These are phyloP conservation scores for Anoplopoma fimbria DNA, from an alignment of 2,113 vertebrate species.

Conservation along the genomic window DNA sequence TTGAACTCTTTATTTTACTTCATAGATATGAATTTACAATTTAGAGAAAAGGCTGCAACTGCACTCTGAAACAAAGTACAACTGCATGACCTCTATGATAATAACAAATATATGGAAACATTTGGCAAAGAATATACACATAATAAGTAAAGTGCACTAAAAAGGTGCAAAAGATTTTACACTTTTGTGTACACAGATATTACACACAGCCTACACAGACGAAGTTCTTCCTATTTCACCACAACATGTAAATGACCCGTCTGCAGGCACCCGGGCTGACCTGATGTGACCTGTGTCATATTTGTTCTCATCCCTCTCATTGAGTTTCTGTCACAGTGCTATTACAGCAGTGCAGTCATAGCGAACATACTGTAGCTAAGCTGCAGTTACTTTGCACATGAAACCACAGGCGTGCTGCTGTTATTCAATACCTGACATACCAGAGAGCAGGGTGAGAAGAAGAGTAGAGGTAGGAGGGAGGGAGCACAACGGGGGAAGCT, in stretches of 20 bases:
- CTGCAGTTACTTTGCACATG: conserved; percentile 25
- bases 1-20: not conserved
- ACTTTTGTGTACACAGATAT: not conserved
- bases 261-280: not conserved
- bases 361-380: conserved; percentile 55
- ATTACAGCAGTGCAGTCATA: conserved; percentile 40
- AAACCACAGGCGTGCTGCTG: conserved; percentile 61
- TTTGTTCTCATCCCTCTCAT: conserved; percentile 25
- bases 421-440: conserved; percentile 72
- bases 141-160: not conserved
- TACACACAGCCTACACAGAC: not conserved
- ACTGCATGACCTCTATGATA: not conserved
- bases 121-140: not conserved
- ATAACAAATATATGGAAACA: not conserved
- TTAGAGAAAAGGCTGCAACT: not conserved
- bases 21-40: not conserved
- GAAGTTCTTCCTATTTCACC: not conserved
- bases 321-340: conserved; percentile 21
- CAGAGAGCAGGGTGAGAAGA: conserved; percentile 34
- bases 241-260: not conserved
- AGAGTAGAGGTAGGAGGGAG: conserved; percentile 16
- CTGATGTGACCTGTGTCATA: conserved; percentile 29
- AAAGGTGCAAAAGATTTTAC: not conserved
- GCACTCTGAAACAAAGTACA: not conserved
- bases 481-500: conserved; percentile 8